Base-by-base conservation (phyloP, 2,113 vertebrate genomes). In the Crotalus helleri region DNA sequence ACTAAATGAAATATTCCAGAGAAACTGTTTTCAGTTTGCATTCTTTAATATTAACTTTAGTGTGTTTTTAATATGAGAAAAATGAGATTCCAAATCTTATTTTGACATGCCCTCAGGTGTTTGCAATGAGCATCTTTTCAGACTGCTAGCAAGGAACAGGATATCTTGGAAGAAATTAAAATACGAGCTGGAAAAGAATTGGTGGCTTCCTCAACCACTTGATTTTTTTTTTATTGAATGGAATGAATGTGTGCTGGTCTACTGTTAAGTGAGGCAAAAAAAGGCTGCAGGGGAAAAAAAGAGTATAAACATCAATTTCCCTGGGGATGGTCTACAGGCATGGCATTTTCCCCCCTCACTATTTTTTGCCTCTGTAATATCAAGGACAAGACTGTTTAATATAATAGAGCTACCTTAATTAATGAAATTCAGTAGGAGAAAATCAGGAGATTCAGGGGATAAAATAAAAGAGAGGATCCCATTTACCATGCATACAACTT, bases 41-140 rank as follows among this genome's bases (percentile, higher is more conserved):
- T 33, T 94, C 94, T 88, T 96, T 94, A 94, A 21, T 81, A 92
- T 94, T 21, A 11, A 92, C 94, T 8, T 88, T 92, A 95, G 92
- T 92, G 39, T 89, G 54, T 5, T 94, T 95, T 95, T 95, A 94
- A 95, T 95, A 54, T 93, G 92, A 90, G 89, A 95, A 92, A 51
- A 51, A 49, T 92, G 44, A 85, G 86, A 4, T 92, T 33, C 93
- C 61, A 93, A 93, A 94, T 91, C 12, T 0, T 93, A 92, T 39
- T 59, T 58, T 89, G 93, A 90, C 91, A 24, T 91, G 93, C 54
- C 93, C 90, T 12, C 93, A 90, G 29, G 49, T 58, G 92, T 69
- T 94, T 90, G 69, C 85, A 15, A 33, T 87, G 91, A 93, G n/a
- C 23, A 19, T 19, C 1, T 88, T 51, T n/a, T 29, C 49, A 90